A percentile compares a stretch with the other conserved stretches of the same genome.
These are phyloP conservation scores for Paracentrotus lividus DNA, from an alignment of 53 echinoderm and acorn worm genomes.

Conservation along the genomic window DNA sequence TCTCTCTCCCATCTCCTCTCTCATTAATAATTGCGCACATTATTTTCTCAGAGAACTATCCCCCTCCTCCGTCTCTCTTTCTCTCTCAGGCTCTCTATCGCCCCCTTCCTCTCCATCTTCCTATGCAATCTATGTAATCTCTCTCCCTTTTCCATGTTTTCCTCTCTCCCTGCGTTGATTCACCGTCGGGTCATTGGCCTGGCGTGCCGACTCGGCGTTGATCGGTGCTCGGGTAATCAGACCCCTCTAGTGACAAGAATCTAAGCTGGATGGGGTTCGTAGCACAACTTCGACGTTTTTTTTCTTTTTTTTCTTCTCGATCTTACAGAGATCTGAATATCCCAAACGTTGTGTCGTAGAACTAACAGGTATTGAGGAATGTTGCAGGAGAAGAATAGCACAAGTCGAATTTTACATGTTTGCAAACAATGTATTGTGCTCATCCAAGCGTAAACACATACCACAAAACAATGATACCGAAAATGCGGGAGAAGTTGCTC, in stretches of 20 bases:
- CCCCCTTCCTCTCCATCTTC: no score
- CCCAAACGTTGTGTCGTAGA: neutral
- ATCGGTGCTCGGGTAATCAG: conserved; percentile 33
- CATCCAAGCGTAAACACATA: no score
- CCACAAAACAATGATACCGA: no score
- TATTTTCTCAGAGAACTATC: no score
- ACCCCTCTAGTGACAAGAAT: conserved; percentile 53
- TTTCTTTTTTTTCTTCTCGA: no score
- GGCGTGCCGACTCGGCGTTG: conserved; percentile 39
- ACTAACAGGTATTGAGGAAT: neutral
- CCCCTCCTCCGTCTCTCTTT: neutral
- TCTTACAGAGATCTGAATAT: neutral
- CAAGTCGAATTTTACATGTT: no score
- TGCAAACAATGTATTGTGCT: no score
- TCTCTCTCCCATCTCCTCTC: neutral
- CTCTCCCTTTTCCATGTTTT: neutral
- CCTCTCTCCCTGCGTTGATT: conserved; percentile 12
- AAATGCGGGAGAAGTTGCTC: no score
- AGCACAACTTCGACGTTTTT: conserved; percentile 10
- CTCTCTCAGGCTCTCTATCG: neutral
- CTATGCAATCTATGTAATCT: no score
- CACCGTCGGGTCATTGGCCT: conserved; percentile 53
- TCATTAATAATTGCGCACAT: no score
- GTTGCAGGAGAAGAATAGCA: neutral
- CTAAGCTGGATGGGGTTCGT: conserved; percentile 49